Evolutionary conservation across 2,888 invertebrate genomes (phyloP).

Genomic region (Lacanobia oleracea): DNA sequence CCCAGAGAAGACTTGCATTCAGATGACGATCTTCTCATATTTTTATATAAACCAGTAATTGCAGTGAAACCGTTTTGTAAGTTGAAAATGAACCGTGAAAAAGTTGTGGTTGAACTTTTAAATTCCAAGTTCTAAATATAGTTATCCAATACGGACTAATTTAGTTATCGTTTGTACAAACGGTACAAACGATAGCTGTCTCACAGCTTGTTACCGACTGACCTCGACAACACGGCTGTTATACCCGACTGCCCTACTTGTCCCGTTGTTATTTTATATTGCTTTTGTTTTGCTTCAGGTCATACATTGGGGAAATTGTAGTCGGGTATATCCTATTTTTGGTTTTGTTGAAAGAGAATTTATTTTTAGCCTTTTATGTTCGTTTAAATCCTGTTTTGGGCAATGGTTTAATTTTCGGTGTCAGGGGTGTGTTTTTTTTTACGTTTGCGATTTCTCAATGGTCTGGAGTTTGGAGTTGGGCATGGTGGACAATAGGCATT

Average conservation of each 20-base stretch:
- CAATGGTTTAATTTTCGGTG: not conserved
- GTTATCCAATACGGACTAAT: not conserved
- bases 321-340: constrained; percentile 18
- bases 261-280: constrained; percentile 44
- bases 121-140: not conserved
- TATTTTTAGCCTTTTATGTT: not conserved
- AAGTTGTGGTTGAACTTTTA: not conserved
- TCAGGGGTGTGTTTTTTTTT: too few relatives aligned
- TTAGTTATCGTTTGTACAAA: constrained; percentile 20
- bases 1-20: too few relatives aligned
- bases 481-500: too few relatives aligned
- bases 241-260: constrained; percentile 47
- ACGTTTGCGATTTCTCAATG: not conserved
- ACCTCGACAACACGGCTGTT: constrained; percentile 17
- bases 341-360: not conserved
- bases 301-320: not conserved
- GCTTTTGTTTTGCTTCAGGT: constrained; percentile 21
- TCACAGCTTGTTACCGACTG: constrained; percentile 40
- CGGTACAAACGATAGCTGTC: constrained; percentile 14
- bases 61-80: too few relatives aligned
- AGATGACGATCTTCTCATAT: too few relatives aligned
- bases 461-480: too few relatives aligned
- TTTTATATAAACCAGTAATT: too few relatives aligned
- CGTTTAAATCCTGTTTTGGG: not conserved
- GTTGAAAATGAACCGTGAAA: too few relatives aligned